A percentile compares a stretch with the other conserved stretches of the same genome.
Evolutionary conservation across 2,113 vertebrate genomes (phyloP).

Genomic region (rat (Rattus norvegicus)): GRCr8 NC_086032.1:41715001-41715500

Average conservation of each 20-base stretch:
- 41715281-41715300: neutral
- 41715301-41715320: fast-evolving
- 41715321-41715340: neutral
- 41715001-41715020: neutral
- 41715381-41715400: too few relatives aligned
- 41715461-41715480: too few relatives aligned
- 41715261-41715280: neutral
- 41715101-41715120: neutral
- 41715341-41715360: neutral
- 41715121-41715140: too few relatives aligned
- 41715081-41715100: neutral
- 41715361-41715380: neutral
- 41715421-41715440: neutral
- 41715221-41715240: neutral
- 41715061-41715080: neutral
- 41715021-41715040: neutral
- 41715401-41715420: too few relatives aligned
- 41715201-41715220: neutral
- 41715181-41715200: neutral
- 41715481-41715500: too few relatives aligned
- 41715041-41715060: neutral
- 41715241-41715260: neutral
- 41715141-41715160: neutral
- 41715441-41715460: neutral
- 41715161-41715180: neutral